These are phyloP conservation scores for Dryobotodes eremita DNA, from an alignment of 2,888 invertebrate genomes.

Conservation along the genomic window DNA sequence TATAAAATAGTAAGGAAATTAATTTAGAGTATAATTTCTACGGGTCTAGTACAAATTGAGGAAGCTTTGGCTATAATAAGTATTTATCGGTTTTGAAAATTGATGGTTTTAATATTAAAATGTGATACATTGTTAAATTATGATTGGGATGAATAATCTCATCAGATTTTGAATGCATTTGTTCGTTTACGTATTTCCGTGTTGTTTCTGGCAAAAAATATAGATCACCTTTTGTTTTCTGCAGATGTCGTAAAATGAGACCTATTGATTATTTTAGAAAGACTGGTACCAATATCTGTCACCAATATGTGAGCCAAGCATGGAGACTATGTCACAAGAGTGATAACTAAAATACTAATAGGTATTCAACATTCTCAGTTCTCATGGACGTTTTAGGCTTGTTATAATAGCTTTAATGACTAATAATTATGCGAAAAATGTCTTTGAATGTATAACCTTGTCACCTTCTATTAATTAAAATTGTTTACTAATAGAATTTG, in stretches of 20 bases:
- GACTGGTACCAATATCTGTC: background rate
- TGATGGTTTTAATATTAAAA: constrained; percentile 32
- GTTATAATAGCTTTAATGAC: constrained; percentile 27
- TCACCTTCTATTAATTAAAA: constrained; percentile 47
- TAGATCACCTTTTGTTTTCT: constrained; percentile 6
- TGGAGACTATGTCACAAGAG: background rate
- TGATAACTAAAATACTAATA: background rate
- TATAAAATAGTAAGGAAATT: constrained; percentile 48
- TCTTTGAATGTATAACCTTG: constrained; percentile 46
- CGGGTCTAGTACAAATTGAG: constrained; percentile 30
- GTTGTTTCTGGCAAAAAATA: background rate
- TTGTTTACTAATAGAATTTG: constrained; percentile 44
- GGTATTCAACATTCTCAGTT: constrained; percentile 18
- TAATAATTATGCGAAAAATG: constrained; percentile 38
- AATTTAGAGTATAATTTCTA: constrained; percentile 49
- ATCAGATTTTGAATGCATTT: constrained; percentile 4
- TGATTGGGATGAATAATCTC: constrained; percentile 1
- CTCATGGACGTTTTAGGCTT: constrained; percentile 5
- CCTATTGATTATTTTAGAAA: background rate
- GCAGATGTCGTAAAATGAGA: background rate
- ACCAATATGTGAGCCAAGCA: background rate
- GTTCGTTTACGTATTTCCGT: constrained; percentile 5
- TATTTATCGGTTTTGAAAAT: constrained; percentile 35
- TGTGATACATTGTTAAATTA: constrained; percentile 19
- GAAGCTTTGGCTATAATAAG: constrained; percentile 34